Conservation (phyloP, 2,888 invertebrate species). For the Perizoma flavofasciatum region DNA sequence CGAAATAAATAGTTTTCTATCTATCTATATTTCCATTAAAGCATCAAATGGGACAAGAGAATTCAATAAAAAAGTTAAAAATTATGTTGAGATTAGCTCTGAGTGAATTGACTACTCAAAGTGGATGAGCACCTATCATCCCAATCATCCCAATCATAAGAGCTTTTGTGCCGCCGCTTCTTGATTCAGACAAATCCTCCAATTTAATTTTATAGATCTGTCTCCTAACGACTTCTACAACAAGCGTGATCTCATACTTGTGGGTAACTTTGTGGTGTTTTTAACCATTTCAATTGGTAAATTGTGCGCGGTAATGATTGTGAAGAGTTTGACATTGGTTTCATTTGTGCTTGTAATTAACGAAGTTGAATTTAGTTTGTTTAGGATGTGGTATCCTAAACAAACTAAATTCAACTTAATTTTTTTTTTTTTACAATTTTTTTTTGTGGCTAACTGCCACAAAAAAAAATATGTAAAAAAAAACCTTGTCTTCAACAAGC, state of each 20-base stretch:
- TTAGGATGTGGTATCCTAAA: conserved; percentile 28
- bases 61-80: conserved; percentile 19
- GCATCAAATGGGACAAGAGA: conserved; percentile 18
- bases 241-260: conserved; percentile 34
- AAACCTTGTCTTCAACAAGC: conserved; percentile 18
- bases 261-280: conserved; percentile 32
- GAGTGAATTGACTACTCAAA: conserved; percentile 14
- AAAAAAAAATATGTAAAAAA: conserved; percentile 3
- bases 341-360: conserved; percentile 34
- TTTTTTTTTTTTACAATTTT: no score
- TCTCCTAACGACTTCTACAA: conserved; percentile 20
- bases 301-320: conserved; percentile 30
- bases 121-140: conserved; percentile 27
- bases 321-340: conserved; percentile 32
- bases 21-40: conserved; percentile 7
- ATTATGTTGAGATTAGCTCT: conserved; percentile 18
- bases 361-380: conserved; percentile 21
- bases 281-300: conserved; percentile 32
- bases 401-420: conserved; percentile 23
- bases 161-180: conserved; percentile 29
- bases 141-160: conserved; percentile 19
- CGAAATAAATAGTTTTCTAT: no score
- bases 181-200: conserved; percentile 33
- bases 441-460: conserved; percentile 10
- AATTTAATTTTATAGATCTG: conserved; percentile 30